phyloP scores from a whole-genome alignment of 2,113 vertebrate genomes.

The Erpornis zantholeuca region DNA sequence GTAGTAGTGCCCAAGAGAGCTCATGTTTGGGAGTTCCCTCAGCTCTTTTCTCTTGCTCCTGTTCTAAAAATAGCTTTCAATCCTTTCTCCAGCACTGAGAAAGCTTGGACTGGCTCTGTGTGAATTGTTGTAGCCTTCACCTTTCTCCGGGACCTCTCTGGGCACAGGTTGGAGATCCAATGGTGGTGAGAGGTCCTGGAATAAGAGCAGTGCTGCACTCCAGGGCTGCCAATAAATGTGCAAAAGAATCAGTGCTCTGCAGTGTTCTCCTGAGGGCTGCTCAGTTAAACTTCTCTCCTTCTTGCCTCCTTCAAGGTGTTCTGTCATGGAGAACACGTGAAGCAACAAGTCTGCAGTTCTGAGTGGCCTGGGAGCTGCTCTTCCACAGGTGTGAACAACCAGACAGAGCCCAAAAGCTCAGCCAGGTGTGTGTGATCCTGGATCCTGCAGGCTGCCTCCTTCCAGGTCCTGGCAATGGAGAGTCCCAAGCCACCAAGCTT shows the following conservation, averaged over 20 bases:
- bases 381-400: background rate
- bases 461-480: background rate
- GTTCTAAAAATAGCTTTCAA: background rate
- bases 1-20: background rate
- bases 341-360: background rate
- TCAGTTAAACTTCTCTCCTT: background rate
- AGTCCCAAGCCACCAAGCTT: background rate
- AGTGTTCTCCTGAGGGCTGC: rapidly evolving
- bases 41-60: background rate
- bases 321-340: rapidly evolving
- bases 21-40: background rate
- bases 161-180: background rate
- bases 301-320: background rate
- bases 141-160: background rate
- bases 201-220: background rate
- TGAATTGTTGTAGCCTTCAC: background rate
- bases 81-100: background rate
- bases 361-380: background rate
- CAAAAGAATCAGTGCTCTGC: background rate
- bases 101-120: background rate
- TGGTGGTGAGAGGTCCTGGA: background rate
- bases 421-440: background rate
- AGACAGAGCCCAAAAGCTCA: background rate
- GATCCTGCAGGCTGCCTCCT: background rate
- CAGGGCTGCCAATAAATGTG: background rate